phyloP scores from a whole-genome alignment of 2,797 vertebrate species.

The Typhlichthys eigenmanni region DNA sequence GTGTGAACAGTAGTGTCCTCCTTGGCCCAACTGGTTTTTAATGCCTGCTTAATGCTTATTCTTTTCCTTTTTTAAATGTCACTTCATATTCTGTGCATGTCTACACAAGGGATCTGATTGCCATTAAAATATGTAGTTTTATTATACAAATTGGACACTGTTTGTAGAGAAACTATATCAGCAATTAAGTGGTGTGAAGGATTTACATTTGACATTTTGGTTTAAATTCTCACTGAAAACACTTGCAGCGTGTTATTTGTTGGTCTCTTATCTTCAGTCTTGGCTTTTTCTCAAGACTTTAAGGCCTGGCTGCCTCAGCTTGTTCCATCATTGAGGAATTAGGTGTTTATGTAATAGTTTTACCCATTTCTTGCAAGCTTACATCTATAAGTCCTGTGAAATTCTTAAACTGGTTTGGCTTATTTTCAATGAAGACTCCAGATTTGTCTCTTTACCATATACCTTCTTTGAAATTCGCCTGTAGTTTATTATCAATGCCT shows the following conservation, averaged over 20 bases:
- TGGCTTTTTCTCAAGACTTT: slow-evolving; percentile 48
- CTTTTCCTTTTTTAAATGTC: not conserved
- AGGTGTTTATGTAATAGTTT: slow-evolving; percentile 66
- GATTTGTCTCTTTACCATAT: not conserved
- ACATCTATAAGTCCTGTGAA: slow-evolving; percentile 36
- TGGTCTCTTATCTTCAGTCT: slow-evolving; percentile 11
- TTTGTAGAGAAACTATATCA: slow-evolving; percentile 6
- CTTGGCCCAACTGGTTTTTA: slow-evolving; percentile 3
- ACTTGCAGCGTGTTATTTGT: not conserved
- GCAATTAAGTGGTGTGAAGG: not conserved
- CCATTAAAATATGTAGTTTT: not conserved
- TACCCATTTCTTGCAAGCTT: slow-evolving; percentile 56
- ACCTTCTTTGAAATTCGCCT: slow-evolving; percentile 8
- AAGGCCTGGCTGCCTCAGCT: slow-evolving; percentile 58
- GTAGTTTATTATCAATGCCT: slow-evolving; percentile 23
- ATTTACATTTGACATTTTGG: not conserved
- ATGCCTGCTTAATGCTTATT: not conserved
- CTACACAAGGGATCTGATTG: not conserved
- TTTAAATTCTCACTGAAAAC: not conserved
- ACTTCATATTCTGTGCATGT: not conserved
- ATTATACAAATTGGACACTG: not conserved
- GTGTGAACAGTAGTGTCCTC: not conserved
- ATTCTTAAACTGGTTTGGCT: not conserved
- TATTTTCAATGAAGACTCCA: no score
- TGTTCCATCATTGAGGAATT: slow-evolving; percentile 51